Percentiles rank a stretch among this genome's conserved stretches.
Evolutionary conservation across 2,888 invertebrate genomes (phyloP).

Genomic region (Aleiodes alternator): DNA sequence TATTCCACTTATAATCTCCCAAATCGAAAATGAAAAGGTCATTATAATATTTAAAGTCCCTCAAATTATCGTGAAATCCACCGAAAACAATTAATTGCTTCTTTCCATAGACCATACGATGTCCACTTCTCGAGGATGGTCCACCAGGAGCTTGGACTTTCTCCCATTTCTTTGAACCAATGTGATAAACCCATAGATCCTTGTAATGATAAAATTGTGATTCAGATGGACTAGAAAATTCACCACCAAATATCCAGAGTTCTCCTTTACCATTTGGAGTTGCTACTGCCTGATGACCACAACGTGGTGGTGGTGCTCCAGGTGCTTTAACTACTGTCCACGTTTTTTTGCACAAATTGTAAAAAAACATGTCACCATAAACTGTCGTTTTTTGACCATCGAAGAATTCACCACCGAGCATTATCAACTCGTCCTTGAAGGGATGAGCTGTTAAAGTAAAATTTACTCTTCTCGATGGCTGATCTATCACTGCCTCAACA

Average conservation of each 20-base stretch:
- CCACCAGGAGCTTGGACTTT: conserved; percentile 84
- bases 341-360: conserved; percentile 85
- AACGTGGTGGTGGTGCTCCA: conserved; percentile 90
- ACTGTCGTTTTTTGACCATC: conserved; percentile 92
- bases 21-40: conserved; percentile 89
- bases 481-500: conserved; percentile 80
- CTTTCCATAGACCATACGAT: conserved; percentile 89
- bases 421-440: conserved; percentile 89
- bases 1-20: conserved; percentile 87
- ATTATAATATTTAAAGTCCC: conserved; percentile 92
- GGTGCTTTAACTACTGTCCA: conserved; percentile 90
- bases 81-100: conserved; percentile 91
- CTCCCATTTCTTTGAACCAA: conserved; percentile 88
- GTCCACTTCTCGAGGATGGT: conserved; percentile 91
- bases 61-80: conserved; percentile 92
- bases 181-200: conserved; percentile 91
- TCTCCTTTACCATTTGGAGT: conserved; percentile 86
- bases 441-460: conserved; percentile 90
- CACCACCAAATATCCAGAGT: conserved; percentile 91
- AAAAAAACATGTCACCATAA: conserved; percentile 91
- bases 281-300: conserved; percentile 91
- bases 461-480: conserved; percentile 87
- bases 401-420: conserved; percentile 95
- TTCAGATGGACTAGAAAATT: conserved; percentile 92
- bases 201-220: conserved; percentile 95